A percentile compares a stretch with the other conserved stretches of the same genome.
Evolutionary conservation across 2,888 invertebrate genomes (phyloP).

Genomic region (Agriotes lineatus): DNA sequence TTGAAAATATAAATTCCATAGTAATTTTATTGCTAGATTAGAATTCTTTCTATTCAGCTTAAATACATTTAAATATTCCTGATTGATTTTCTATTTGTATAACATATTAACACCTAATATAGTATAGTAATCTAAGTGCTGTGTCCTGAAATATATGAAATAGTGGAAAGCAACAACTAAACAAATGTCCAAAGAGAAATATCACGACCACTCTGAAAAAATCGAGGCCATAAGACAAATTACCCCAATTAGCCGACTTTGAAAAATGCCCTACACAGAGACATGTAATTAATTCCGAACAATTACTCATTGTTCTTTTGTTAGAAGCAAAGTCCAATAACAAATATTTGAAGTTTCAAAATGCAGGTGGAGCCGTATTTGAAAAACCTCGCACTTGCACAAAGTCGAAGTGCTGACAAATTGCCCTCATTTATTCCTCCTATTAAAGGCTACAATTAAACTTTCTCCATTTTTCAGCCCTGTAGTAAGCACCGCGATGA

Average conservation of each 20-base stretch:
- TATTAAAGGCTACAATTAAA: constrained; percentile 9
- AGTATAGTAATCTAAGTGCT: too few relatives aligned
- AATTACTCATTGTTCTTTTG: constrained; percentile 13
- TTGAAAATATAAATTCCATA: too few relatives aligned
- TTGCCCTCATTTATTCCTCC: neutral
- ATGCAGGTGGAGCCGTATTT: constrained; percentile 1
- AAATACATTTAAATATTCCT: too few relatives aligned
- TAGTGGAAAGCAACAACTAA: too few relatives aligned
- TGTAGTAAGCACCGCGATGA: neutral
- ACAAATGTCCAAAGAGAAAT: too few relatives aligned
- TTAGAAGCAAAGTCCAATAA: constrained; percentile 5
- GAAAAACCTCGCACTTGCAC: constrained; percentile 12
- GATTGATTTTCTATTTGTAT: too few relatives aligned
- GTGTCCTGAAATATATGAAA: too few relatives aligned
- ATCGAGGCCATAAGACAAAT: neutral
- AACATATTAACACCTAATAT: too few relatives aligned
- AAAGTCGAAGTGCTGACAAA: constrained; percentile 22
- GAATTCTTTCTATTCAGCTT: too few relatives aligned
- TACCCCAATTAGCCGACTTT: neutral
- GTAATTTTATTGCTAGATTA: too few relatives aligned
- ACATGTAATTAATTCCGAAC: constrained; percentile 13
- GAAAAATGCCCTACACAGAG: constrained; percentile 4
- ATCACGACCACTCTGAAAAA: neutral
- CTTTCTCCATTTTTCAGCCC: constrained; percentile 2
- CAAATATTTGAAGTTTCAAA: constrained; percentile 16